Conservation (phyloP, 2,797 vertebrate species). For the Loris lydekkerianus region DNA sequence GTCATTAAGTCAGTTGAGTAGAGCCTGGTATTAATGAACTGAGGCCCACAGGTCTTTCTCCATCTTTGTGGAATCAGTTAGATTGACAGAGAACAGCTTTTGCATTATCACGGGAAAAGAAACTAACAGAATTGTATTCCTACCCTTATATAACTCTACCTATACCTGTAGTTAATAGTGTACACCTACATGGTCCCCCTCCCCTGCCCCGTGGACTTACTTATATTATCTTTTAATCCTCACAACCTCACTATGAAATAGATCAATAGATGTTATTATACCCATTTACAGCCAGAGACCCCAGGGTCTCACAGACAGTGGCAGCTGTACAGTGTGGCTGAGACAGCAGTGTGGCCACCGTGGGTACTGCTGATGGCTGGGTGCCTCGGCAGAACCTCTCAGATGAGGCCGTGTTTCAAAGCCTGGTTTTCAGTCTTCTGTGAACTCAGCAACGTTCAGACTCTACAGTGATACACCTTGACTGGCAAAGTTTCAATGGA, state of each 20-base stretch:
- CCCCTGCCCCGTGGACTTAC: not conserved
- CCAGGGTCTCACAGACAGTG: not conserved
- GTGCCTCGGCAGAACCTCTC: not conserved
- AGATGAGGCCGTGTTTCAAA: not conserved
- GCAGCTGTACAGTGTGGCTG: not conserved
- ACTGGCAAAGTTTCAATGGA: not conserved
- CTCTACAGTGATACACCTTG: not conserved
- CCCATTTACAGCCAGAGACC: not conserved
- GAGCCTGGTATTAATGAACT: not conserved
- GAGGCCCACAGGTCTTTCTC: not conserved
- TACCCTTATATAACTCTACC: not conserved
- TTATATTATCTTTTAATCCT: conserved; percentile 22
- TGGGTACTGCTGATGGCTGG: not conserved
- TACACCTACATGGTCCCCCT: not conserved
- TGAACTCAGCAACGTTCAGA: not conserved
- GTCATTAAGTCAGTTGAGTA: not conserved
- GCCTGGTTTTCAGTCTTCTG: not conserved
- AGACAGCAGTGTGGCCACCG: rapidly evolving
- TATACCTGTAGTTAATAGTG: not conserved
- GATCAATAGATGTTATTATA: not conserved
- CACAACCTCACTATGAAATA: not conserved
- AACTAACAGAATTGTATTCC: not conserved
- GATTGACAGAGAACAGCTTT: conserved; percentile 57
- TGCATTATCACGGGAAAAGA: conserved; percentile 33
- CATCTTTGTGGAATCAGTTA: conserved; percentile 10